Conservation (phyloP, 2,113 vertebrate genomes). For the Cisticola juncidis region DNA sequence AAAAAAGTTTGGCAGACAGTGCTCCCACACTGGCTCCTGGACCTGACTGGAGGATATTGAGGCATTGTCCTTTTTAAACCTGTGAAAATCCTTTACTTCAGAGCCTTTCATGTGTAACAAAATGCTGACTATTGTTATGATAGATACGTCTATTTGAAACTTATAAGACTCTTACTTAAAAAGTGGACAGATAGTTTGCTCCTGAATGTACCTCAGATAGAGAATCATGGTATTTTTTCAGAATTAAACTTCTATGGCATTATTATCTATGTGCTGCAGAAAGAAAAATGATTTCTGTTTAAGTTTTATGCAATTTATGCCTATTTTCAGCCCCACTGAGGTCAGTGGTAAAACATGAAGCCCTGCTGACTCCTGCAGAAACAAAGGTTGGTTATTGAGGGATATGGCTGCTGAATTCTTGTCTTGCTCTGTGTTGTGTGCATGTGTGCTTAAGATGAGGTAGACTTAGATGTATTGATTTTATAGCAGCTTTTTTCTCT, state of each 20-base stretch:
- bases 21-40: background rate
- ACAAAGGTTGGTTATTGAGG: background rate
- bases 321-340: background rate
- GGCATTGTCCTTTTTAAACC: background rate
- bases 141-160: background rate
- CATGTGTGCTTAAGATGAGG: background rate
- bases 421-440: background rate
- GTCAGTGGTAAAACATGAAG: background rate
- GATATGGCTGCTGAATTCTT: background rate
- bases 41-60: background rate
- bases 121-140: background rate
- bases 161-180: background rate
- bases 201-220: background rate
- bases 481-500: constrained; percentile 32
- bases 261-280: background rate
- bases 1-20: background rate
- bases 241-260: background rate
- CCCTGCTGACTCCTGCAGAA: background rate
- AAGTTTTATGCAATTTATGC: background rate
- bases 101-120: constrained; percentile 9
- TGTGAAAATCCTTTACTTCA: constrained; percentile 10
- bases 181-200: background rate
- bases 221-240: background rate
- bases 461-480: constrained; percentile 39
- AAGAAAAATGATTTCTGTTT: background rate